phyloP scores from a whole-genome alignment of 2,888 invertebrate genomes.

The Ommatoiulus sabulosus region DNA sequence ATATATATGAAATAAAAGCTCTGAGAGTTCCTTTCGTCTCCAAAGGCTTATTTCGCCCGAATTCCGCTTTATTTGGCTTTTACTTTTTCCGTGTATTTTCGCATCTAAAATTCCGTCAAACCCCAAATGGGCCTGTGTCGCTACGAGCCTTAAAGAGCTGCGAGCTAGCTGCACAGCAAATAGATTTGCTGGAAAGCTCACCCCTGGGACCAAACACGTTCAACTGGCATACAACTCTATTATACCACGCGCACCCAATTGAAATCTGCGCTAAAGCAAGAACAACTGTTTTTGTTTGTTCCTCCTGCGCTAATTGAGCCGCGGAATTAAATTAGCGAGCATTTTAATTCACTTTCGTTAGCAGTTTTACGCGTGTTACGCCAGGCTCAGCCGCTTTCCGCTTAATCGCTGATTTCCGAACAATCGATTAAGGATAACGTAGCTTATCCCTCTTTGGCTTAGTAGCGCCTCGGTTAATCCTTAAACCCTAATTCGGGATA shows the following conservation, averaged over 20 bases:
- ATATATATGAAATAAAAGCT: conserved; percentile 34
- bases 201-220: conserved; percentile 1
- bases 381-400: not conserved
- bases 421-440: not conserved
- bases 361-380: not conserved
- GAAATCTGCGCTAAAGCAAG: not conserved
- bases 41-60: conserved; percentile 23
- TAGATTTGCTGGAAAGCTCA: not conserved
- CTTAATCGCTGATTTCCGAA: not conserved
- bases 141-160: not conserved
- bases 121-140: conserved; percentile 1
- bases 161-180: not conserved
- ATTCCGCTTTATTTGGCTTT: conserved; percentile 14
- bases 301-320: not conserved
- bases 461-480: too few relatives aligned
- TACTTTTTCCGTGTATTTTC: not conserved
- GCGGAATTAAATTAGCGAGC: not conserved
- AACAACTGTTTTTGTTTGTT: not conserved
- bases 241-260: not conserved
- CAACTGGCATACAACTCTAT: not conserved
- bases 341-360: not conserved
- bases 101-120: conserved; percentile 34
- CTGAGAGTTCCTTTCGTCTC: not conserved
- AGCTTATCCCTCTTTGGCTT: too few relatives aligned
- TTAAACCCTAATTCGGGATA: too few relatives aligned